Conservation (phyloP, 2,797 vertebrate species). For the Alfaro cultratus region DNA sequence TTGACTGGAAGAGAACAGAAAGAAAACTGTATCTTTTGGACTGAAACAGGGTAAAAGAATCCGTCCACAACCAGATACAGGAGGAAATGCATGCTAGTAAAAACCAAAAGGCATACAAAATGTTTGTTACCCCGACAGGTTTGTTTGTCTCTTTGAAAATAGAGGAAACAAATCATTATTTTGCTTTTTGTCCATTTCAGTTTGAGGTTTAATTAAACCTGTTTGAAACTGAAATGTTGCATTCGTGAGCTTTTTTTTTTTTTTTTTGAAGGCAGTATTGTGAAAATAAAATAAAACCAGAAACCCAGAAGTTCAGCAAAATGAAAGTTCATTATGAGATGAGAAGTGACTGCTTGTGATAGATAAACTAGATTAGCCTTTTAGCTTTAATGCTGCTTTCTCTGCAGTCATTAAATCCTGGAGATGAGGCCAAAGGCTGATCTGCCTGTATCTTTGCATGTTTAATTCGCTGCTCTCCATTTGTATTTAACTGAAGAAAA, state of each 20-base stretch:
- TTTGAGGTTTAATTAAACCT: background rate
- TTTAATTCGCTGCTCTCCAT: slow-evolving; percentile 45
- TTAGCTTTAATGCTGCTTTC: slow-evolving; percentile 57
- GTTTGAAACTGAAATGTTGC: background rate
- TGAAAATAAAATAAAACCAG: background rate
- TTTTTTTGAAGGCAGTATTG: background rate
- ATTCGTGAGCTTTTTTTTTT: background rate
- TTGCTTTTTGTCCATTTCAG: background rate
- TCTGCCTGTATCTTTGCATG: slow-evolving; percentile 39
- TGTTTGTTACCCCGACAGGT: background rate
- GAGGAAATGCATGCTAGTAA: background rate
- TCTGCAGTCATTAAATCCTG: slow-evolving; percentile 53
- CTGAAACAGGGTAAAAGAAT: background rate
- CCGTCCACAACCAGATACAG: background rate
- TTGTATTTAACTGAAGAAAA: slow-evolving; percentile 64
- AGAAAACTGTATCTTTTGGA: background rate
- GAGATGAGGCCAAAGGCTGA: slow-evolving; percentile 42
- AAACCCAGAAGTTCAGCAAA: background rate
- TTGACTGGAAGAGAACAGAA: background rate
- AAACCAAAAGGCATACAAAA: background rate
- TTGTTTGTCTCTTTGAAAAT: background rate
- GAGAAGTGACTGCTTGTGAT: slow-evolving; percentile 29
- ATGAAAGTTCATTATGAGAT: background rate
- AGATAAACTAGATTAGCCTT: slow-evolving; percentile 18
- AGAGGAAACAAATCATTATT: background rate